These are phyloP conservation scores for Porites australiensis DNA, from an alignment of 64 coral and sea anemone species.

Conservation along the genomic window DNA sequence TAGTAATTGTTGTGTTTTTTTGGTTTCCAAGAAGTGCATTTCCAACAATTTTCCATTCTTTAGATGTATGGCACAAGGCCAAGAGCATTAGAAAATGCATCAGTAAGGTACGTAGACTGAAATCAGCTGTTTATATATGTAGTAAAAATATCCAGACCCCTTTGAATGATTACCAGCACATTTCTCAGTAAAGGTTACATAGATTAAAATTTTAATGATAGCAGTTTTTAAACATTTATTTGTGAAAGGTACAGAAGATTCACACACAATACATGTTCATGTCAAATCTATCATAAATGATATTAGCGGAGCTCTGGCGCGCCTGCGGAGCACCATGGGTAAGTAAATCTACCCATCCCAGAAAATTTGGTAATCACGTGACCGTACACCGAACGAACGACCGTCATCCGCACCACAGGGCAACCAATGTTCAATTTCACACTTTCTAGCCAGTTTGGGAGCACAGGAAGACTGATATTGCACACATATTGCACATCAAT, in stretches of 20 bases:
- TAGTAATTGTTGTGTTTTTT: background rate
- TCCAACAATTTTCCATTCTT: conserved; percentile 45
- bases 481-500: too few species aligned
- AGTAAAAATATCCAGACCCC: background rate
- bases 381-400: too few species aligned
- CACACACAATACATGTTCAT: background rate
- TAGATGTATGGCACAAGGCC: conserved; percentile 72
- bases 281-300: background rate
- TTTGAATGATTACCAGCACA: background rate
- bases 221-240: background rate
- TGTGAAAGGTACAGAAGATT: background rate
- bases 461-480: too few species aligned
- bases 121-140: conserved; percentile 25
- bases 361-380: too few species aligned
- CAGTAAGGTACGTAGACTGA: conserved; percentile 21
- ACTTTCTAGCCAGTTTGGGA: too few species aligned
- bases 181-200: background rate
- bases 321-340: too few species aligned
- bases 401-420: background rate
- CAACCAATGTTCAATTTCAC: too few species aligned
- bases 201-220: background rate
- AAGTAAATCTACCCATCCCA: too few species aligned
- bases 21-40: conserved; percentile 3
- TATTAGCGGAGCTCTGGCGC: too few species aligned
- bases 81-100: background rate